A percentile compares a stretch with the other conserved stretches of the same genome.
phyloP scores from a whole-genome alignment of 2,113 vertebrate genomes.

The Pao palembangensis region DNA sequence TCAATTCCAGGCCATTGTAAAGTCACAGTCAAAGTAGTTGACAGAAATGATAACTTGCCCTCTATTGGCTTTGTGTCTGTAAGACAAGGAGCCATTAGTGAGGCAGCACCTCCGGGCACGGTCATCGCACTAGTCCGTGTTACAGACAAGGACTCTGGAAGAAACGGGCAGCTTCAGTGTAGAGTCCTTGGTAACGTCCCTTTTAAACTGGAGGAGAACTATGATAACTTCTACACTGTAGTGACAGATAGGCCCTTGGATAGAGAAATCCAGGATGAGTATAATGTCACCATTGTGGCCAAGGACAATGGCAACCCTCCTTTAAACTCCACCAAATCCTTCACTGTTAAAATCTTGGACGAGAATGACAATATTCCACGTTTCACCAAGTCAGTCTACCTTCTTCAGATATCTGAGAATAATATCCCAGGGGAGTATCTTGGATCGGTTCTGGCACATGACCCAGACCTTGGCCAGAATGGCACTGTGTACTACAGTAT shows the following conservation, averaged over 20 bases:
- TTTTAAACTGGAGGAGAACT: conserved; percentile 95
- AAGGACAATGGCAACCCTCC: conserved; percentile 92
- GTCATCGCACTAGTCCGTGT: conserved; percentile 95
- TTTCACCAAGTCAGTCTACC: conserved; percentile 93
- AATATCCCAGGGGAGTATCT: conserved; percentile 97
- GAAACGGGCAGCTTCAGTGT: conserved; percentile 95
- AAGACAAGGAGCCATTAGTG: conserved; percentile 96
- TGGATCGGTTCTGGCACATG: conserved; percentile 92
- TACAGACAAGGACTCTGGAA: conserved; percentile 92
- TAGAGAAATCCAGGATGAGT: conserved; percentile 91
- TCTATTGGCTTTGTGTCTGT: conserved; percentile 94
- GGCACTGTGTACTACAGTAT: conserved; percentile 97
- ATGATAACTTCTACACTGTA: conserved; percentile 96
- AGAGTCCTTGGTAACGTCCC: conserved; percentile 88
- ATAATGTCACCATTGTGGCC: conserved; percentile 95
- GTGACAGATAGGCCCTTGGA: conserved; percentile 93
- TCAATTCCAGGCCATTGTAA: conserved; percentile 98
- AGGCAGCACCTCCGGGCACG: conserved; percentile 91
- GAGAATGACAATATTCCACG: conserved; percentile 96
- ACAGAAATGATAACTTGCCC: conserved; percentile 97
- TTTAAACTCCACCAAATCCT: conserved; percentile 94
- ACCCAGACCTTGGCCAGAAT: conserved; percentile 93
- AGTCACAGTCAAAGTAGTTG: conserved; percentile 92
- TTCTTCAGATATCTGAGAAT: conserved; percentile 95
- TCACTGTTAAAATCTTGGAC: conserved; percentile 91